These are phyloP conservation scores for Spatulosminthurus flaviceps DNA, from an alignment of 2,888 invertebrate genomes.

Conservation along the genomic window DNA sequence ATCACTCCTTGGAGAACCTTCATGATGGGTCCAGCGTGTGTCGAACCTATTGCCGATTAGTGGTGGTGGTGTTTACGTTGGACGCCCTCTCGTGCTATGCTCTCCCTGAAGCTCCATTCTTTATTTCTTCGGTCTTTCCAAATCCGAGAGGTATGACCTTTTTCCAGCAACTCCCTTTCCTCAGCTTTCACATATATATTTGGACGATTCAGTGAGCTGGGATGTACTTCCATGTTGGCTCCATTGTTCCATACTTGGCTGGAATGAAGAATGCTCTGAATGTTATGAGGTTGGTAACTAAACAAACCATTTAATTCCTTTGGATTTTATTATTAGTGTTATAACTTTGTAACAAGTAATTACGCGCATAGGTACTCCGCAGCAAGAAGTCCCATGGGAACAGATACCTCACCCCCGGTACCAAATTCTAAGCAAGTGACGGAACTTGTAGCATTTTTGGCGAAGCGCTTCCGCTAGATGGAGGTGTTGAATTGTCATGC, in stretches of 20 bases:
- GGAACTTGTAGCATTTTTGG: too few species aligned
- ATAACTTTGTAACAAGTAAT: not conserved
- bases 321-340: too few species aligned
- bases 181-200: constrained; percentile 27
- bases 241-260: not conserved
- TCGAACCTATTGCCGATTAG: too few species aligned
- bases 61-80: not conserved
- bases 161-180: not conserved
- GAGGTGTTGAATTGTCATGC: not conserved
- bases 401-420: not conserved
- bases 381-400: not conserved
- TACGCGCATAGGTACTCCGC: not conserved
- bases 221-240: constrained; percentile 3
- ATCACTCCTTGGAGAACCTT: too few species aligned
- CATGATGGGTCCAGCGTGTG: too few species aligned
- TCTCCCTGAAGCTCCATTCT: not conserved
- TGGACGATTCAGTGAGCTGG: constrained; percentile 36
- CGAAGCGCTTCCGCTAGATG: not conserved
- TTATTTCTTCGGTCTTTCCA: not conserved
- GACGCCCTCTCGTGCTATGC: not conserved
- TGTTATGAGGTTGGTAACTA: not conserved
- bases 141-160: not conserved
- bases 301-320: not conserved
- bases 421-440: not conserved
- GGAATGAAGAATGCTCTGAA: not conserved